Conservation (phyloP, 37 sponge, comb jelly and placozoan genomes). For the Spongilla lacustris region DNA sequence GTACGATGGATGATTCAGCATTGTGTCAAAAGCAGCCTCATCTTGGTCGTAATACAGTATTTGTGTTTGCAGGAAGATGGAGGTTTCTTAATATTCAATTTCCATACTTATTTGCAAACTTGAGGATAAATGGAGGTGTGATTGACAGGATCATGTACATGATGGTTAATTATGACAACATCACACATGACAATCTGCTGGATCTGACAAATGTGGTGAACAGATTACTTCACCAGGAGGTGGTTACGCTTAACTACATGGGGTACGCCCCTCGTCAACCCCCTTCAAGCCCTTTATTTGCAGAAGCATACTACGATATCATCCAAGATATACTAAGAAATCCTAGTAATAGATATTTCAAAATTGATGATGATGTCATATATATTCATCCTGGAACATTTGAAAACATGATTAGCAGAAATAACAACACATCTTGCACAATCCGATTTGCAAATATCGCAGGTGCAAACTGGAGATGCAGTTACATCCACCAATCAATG, state of each 20-base stretch:
- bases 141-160: constrained; percentile 8
- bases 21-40: too few relatives aligned
- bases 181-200: neutral
- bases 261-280: neutral
- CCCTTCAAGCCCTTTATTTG: too few relatives aligned
- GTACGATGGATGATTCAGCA: too few relatives aligned
- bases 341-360: neutral
- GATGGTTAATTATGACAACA: neutral
- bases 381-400: constrained; percentile 17
- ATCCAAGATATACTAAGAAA: neutral
- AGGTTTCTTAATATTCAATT: neutral
- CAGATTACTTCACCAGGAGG: neutral
- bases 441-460: constrained; percentile 1
- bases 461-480: constrained; percentile 18
- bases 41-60: neutral
- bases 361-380: constrained; percentile 9
- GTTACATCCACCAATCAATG: constrained; percentile 4
- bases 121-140: constrained; percentile 10
- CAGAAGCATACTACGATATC: neutral
- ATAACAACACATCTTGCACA: neutral
- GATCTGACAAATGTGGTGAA: neutral
- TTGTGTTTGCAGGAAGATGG: constrained; percentile 12
- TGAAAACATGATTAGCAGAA: neutral
- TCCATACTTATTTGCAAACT: neutral
- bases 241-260: neutral